Evolutionary conservation across 2,888 invertebrate genomes (phyloP), one percentile per base, ranked within the genome.

Genomic region (Drosophila flavopinicola): DNA sequence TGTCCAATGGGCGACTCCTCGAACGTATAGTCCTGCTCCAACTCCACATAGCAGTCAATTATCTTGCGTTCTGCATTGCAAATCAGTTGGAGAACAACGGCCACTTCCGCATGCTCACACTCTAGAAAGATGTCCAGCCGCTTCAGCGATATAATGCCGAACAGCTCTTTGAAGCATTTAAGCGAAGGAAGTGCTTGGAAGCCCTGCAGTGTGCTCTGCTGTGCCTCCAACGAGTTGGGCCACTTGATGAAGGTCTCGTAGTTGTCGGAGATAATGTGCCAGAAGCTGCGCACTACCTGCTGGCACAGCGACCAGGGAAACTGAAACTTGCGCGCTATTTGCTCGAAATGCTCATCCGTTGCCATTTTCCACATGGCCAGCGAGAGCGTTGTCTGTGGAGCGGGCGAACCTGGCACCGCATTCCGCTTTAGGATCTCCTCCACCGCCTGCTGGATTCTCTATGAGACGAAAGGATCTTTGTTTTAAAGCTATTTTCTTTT

Each of bases 341-440:
- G 89, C 42, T 91, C 90, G 27, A 90, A 90, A 47, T 91, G 90
- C 41, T 91, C 90, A 56, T 90, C 90, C 2, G 90, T 91, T 10
- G 89, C 69, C 1, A 91, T 65, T 49, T 90, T 91, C 90, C 90
- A 91, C 9, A 91, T 45, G 1, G 90, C 87, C 11, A 91, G 67
- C 0, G 90, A 89, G 2, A 90, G 82, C 2, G 86, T 87, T 0
- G 90, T 89, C 49, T 88, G 88, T 0, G 88, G 85, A 53, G 63
- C 57, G 0, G 78, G 75, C 6, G 64, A 45, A 2, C 69, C 78
- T 1, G 77, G 52, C 10, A 73, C 10, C 2, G 66, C 44, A 13
- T 78, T 64, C 2, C 60, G 35, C 9, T 56, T 20, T 6, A 83
- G 24, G n/a, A 51, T 66, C 6, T 37, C 56, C 32, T 64, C 80